Evolutionary conservation across 1,140 invertebrate genomes (phyloP).

Genomic region (Trichonephila clavipes): DNA sequence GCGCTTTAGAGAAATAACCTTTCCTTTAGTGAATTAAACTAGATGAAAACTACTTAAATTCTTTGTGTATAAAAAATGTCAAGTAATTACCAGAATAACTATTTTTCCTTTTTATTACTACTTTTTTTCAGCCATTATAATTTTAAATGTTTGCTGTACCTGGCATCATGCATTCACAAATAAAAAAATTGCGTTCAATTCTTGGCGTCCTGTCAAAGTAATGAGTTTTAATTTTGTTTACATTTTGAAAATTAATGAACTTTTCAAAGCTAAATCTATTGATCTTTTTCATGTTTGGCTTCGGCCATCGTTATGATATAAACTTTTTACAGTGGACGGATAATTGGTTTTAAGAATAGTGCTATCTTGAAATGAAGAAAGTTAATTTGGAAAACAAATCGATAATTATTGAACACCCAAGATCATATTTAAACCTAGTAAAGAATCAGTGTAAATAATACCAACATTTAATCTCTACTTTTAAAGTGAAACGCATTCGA

Average conservation of each 20-base stretch:
- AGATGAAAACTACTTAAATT: background rate
- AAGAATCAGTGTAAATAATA: background rate
- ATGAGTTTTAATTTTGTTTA: conserved; percentile 22
- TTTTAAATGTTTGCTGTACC: background rate
- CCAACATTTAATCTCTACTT: background rate
- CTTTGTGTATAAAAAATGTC: background rate
- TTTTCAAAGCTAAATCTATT: background rate
- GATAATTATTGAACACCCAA: conserved; percentile 60
- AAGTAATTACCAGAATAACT: background rate
- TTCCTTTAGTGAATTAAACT: too few species aligned
- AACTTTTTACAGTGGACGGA: background rate
- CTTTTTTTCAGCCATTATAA: background rate
- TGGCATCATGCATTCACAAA: background rate
- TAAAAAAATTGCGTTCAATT: conserved; percentile 7
- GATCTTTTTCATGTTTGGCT: background rate
- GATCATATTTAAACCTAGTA: background rate
- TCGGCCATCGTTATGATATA: background rate
- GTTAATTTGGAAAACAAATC: conserved; percentile 56
- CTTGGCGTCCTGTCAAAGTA: conserved; percentile 51
- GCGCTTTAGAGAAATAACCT: too few species aligned
- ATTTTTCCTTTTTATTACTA: background rate
- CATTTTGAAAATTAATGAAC: conserved; percentile 18
- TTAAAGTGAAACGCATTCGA: background rate
- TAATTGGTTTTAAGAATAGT: background rate
- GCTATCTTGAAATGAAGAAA: conserved; percentile 29